Evolutionary conservation across 2,797 vertebrate species (phyloP).

Genomic region (Pipistrellus pygmaeus): DNA sequence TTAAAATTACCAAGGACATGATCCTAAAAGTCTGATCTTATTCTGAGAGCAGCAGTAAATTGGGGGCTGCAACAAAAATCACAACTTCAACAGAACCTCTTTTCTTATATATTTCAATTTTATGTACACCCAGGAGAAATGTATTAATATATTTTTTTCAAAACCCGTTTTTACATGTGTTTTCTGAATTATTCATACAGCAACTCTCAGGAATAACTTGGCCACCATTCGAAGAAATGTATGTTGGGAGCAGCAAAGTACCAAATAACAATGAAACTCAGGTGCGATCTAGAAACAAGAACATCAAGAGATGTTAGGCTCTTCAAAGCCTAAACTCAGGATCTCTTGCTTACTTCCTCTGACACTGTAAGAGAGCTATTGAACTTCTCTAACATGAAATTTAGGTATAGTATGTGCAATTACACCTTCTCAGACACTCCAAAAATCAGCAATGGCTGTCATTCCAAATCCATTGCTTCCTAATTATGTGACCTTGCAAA

Average conservation of each 20-base stretch:
- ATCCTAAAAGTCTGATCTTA: slow-evolving; percentile 6
- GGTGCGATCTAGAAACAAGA: not conserved
- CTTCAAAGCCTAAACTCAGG: not conserved
- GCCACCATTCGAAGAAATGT: not conserved
- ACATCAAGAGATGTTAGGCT: not conserved
- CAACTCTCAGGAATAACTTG: not conserved
- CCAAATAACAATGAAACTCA: not conserved
- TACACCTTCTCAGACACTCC: not conserved
- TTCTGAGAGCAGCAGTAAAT: not conserved
- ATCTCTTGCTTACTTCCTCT: not conserved
- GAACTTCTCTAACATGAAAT: not conserved
- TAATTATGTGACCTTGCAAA: not conserved
- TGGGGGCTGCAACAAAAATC: not conserved
- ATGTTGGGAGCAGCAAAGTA: not conserved
- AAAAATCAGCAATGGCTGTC: not conserved
- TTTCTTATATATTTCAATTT: not conserved
- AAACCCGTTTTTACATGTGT: not conserved
- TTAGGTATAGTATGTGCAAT: not conserved
- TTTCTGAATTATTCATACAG: not conserved
- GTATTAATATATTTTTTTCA: not conserved
- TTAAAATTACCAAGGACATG: not conserved
- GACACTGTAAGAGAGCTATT: not conserved
- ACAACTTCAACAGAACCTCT: not conserved
- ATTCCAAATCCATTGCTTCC: not conserved
- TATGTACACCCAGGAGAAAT: not conserved